Conservation (phyloP, 2,797 vertebrate species). For the Pantherophis vulpinus region DNA sequence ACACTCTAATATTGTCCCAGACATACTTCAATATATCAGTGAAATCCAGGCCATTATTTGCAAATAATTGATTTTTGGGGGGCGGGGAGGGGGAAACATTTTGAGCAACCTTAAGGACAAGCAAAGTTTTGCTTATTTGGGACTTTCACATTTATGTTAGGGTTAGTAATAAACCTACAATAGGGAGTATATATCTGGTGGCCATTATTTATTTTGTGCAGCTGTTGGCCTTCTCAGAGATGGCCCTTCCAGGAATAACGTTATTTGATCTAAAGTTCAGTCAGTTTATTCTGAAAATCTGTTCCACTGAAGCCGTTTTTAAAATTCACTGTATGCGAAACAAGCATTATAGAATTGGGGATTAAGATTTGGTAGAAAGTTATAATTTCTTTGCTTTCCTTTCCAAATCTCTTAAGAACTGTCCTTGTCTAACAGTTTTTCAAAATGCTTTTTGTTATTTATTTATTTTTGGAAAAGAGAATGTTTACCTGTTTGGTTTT, state of each 20-base stretch:
- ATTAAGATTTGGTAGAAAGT: not conserved
- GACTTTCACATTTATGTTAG: not conserved
- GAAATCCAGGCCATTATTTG: not conserved
- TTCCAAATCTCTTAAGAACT: no score
- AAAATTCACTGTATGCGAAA: not conserved
- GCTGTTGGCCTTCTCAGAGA: not conserved
- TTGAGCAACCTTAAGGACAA: not conserved
- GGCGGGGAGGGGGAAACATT: not conserved
- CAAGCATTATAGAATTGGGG: not conserved
- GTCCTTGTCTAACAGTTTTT: not conserved
- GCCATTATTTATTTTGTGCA: not conserved
- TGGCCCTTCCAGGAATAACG: not conserved
- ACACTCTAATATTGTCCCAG: not conserved
- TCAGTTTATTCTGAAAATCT: not conserved
- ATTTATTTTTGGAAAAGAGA: constrained; percentile 34
- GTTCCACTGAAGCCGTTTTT: not conserved
- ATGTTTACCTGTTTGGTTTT: not conserved
- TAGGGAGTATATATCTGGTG: not conserved
- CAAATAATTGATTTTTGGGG: not conserved
- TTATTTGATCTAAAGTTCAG: not conserved
- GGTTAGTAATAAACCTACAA: not conserved
- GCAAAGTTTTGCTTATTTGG: not conserved
- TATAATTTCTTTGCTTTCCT: not conserved
- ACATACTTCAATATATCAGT: not conserved
- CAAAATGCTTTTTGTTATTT: constrained; percentile 32